Base-by-base conservation (phyloP, 2,113 vertebrate genomes). In the Xiphorhynchus elegans region DNA sequence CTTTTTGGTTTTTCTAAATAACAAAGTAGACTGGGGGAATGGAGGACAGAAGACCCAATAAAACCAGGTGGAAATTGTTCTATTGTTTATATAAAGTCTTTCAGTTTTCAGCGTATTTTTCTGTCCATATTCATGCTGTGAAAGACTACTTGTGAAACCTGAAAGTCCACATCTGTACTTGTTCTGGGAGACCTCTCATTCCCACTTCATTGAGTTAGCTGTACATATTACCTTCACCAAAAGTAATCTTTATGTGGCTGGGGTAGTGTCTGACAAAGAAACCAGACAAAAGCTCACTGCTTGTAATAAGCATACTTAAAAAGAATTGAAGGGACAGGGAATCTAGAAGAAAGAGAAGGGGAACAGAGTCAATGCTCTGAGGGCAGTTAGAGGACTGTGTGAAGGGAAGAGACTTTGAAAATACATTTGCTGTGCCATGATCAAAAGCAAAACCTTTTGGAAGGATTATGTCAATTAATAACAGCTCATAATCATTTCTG, bases 61-160 rank as follows among this genome's bases (percentile, higher is more conserved):
- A 37, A 70, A 62, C 8, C 16, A 9, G 13, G 20, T 28, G 72
- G 68, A 62, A 94, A 33, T 33, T 47, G 55, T 64, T 25, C 7
- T 69, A 20, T 77, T 64, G 49, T 35, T 76, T 53, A n/a, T 23
- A 58, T 14, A 15, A 33, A 78, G 33, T 56, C 24, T 72, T 21
- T 80, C 31, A 58, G 55, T 29, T 80, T 55, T 62, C 42, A 58
- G 62, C 21, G 12, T 56, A 40, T 76, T 66, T 49, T 89, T 42
- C 62, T 46, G 25, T 64, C 59, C 31, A 63, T 64, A 37, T 44
- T 56, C 16, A 39, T 2, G 28, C 60, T 76, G 37, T 53, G 55
- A 93, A 94, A 62, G 31, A 15, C 21, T 83, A 33, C 46, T 80
- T 40, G 28, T 52, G 35, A 89, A 94, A 92, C 64, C 63, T 74